Evolutionary conservation across 2,113 vertebrate genomes (phyloP).

Genomic region (Brienomyrus longianalis): DNA sequence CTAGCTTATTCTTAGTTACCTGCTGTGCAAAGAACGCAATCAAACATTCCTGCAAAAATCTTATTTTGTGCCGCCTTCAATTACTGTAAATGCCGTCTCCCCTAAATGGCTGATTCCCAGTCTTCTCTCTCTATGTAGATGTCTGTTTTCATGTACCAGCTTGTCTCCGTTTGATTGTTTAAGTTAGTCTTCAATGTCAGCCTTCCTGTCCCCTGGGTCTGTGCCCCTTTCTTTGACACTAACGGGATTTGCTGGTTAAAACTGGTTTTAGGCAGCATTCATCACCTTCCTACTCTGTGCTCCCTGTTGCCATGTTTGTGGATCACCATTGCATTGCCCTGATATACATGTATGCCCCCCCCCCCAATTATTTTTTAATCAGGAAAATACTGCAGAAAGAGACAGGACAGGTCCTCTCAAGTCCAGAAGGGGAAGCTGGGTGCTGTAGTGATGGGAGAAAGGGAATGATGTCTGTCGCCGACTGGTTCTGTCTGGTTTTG

Average conservation of each 20-base stretch:
- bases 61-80: background rate
- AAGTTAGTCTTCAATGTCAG: background rate
- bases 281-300: background rate
- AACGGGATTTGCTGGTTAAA: background rate
- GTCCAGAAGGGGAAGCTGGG: background rate
- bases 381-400: background rate
- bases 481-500: background rate
- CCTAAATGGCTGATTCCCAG: background rate
- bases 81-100: background rate
- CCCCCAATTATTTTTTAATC: background rate
- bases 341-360: background rate
- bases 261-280: background rate
- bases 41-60: background rate
- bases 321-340: background rate
- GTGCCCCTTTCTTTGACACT: background rate
- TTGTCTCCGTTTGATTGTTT: background rate
- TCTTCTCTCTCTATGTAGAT: background rate
- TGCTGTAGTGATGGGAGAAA: background rate
- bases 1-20: background rate
- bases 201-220: background rate
- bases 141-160: background rate
- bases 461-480: background rate
- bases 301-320: background rate
- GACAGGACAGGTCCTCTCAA: background rate
- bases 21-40: background rate